Evolutionary conservation across 2,797 vertebrate genomes (phyloP), one percentile per base, ranked within the genome.

Genomic region (Danio choprae): DNA sequence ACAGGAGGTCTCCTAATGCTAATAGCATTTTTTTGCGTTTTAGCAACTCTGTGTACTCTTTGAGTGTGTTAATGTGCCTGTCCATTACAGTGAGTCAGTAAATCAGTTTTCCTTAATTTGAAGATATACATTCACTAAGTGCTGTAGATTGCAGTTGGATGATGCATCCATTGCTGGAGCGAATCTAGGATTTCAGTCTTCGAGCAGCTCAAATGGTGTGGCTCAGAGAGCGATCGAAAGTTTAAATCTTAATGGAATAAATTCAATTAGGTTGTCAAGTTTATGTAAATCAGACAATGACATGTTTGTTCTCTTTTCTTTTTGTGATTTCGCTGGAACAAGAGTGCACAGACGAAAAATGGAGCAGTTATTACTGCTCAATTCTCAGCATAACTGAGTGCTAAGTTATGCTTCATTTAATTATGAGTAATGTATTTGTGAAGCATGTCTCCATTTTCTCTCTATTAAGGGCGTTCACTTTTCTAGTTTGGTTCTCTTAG

Each of bases 1-100:
- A 74, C 77, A 62, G 68, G 82, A 88, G 81, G 88, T 89, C 84
- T 86, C 67, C 36, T 72, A 81, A 87, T 50, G 87, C 84, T 82
- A 84, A 84, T 84, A 87, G 67, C 74, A 70, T 83, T 83, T 82
- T n/a, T 29, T 71, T 76, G 58, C 78, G 44, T 83, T 53, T 55
- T 77, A 55, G 50, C 63, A 64, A 43, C 83, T 77, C 62, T 38
- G 55, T 77, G 40, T 65, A 29, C 65, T 84, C 62, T 84, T 64
- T 62, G 77, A 81, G 64, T 84, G 80, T 84, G 70, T 83, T 72
- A 84, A 62, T 75, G 74, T 70, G 74, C 72, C 65, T 73, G 77
- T 80, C 71, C 75, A 56, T 82, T 71, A 80, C 29, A 59, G 44
- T 69, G 29, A 63, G 22, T 67, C 59, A 40, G 64, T 81, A 77